phyloP scores from a whole-genome alignment of 2,797 vertebrate genomes.

The Siniperca undulata region DNA sequence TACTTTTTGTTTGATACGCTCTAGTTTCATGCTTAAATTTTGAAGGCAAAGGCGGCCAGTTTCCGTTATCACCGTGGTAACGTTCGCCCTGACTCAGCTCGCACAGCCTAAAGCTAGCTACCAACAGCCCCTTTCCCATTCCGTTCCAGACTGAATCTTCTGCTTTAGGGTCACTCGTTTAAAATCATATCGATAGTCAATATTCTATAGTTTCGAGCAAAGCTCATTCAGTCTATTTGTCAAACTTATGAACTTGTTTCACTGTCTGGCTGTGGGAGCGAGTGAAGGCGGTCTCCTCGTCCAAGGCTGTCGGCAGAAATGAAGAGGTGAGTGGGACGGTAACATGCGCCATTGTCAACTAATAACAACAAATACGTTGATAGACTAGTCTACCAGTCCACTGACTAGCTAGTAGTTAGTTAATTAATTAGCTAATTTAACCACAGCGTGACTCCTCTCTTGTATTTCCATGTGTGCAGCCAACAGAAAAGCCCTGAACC shows the following conservation, averaged over 20 bases:
- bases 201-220: neutral
- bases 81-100: conserved; percentile 5
- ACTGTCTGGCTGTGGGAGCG: conserved; percentile 69
- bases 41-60: neutral
- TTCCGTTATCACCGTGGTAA: conserved; percentile 44
- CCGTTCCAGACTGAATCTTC: neutral
- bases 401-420: fast-evolving
- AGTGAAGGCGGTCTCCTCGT: conserved; percentile 74
- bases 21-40: conserved; percentile 1
- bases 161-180: fast-evolving
- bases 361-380: neutral
- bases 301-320: conserved; percentile 72
- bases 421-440: neutral
- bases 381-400: neutral
- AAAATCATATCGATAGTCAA: fast-evolving
- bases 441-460: neutral
- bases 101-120: conserved; percentile 29
- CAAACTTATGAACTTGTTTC: conserved; percentile 60
- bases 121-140: neutral
- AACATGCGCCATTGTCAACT: conserved; percentile 21
- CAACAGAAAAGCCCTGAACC: conserved; percentile 85
- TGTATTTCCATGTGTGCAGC: conserved; percentile 57
- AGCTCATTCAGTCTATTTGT: neutral
- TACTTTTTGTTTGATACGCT: fast-evolving
- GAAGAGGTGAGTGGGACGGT: conserved; percentile 76